Base-by-base conservation (phyloP, 1,140 invertebrate genomes). In the Callitettix versicolor region DNA sequence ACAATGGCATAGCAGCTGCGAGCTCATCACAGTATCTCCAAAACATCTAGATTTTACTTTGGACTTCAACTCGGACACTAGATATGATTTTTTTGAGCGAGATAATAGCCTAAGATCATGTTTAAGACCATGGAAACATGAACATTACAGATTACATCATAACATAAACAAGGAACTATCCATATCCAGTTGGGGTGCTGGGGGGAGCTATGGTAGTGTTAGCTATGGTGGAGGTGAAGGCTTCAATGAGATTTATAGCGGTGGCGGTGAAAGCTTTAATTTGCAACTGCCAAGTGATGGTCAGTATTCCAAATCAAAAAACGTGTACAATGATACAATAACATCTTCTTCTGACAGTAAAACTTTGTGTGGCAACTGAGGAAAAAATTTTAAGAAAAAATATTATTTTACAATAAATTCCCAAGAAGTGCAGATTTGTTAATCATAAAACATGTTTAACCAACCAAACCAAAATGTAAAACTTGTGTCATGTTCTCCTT, bases 31-130 rank as follows among this genome's bases (percentile, higher is more conserved):
- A 2, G 73, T 81, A 42, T 80, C 84, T 0, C 73, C 82, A 20
- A 69, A 77, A 58, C 75, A 78, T 36, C 76, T 86, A 64, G 80
- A 86, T 59, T 51, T 72, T 0, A 69, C 73, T 24, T 63, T 73
- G 21, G 81, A 85, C 64, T 79, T 85, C 38, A 69, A 76, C 9
- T 69, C 76, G 14, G 85, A 88, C 67, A 75, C 78, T 14, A 78
- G 83, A 33, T 88, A 81, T 58, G 85, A 88, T 66, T 88, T 85
- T 62, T 88, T 85, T 62, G 82, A 86, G 58, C 70, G 79, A 17
- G 82, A 88, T 42, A 63, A 63, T 49, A 62, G 59, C 6, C 62
- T 62, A 3, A 56, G 60, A 5, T 50, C 46, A 9, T 65, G 64
- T 50, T 54, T 43, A 24, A 1, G 40, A 17, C 54, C 54, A 1